Evolutionary conservation across 1,140 invertebrate genomes (phyloP), one percentile per base, ranked within the genome.

Genomic region (Pseudoatta argentina): DNA sequence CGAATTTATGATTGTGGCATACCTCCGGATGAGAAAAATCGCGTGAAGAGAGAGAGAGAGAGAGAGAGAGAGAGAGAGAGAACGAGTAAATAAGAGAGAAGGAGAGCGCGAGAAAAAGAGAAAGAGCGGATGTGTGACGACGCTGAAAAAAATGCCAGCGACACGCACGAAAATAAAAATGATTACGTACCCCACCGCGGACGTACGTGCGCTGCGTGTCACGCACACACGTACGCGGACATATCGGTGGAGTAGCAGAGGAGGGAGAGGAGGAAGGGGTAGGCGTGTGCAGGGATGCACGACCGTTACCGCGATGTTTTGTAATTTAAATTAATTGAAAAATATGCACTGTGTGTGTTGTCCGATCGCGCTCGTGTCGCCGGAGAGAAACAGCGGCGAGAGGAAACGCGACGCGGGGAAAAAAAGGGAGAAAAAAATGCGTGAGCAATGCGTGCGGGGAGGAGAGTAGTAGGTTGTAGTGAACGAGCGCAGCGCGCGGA

Each of bases 301-400:
- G 87, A 82, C 92, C 90, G 90, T 93, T 93, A 93, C 93, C 88
- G 91, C 93, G 92, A 94, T 94, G 91, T 94, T 94, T 94, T 94
- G 93, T 93, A 93, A 94, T 94, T 94, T 94, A 94, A 94, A 94
- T 94, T 94, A 94, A 94, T 94, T 94, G 94, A 94, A 94, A 94
- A 94, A 94, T 94, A 94, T 94, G 93, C 94, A 93, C 91, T 92
- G 91, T 94, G 89, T 90, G 89, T 92, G 93, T 94, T 94, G 92
- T 94, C 91, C 88, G 91, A 93, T 93, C 90, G 92, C 88, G 91
- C 88, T 82, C 86, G 87, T 88, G 90, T 91, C 88, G 88, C 88
- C 44, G 53, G 72, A 69, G 76, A 59, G 86, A 67, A 87, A 90
- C 83, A 88, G 86, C 71, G 71, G 72, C 75, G 85, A 67, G 61